Evolutionary conservation across 2,888 invertebrate species (phyloP).

Genomic region (Bembecia ichneumoniformis): DNA sequence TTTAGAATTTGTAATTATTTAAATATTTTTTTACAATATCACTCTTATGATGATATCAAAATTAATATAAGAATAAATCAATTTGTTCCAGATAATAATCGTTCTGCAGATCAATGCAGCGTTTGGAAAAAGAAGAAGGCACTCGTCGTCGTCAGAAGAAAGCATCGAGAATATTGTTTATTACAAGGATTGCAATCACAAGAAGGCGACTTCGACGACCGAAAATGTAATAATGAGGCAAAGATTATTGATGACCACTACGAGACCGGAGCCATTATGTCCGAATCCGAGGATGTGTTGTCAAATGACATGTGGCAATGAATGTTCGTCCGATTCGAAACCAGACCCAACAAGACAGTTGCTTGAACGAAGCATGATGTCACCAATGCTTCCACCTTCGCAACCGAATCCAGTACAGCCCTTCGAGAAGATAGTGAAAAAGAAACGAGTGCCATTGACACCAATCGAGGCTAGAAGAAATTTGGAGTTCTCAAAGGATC

Average conservation of each 20-base stretch:
- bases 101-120: slow-evolving; percentile 25
- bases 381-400: slow-evolving; percentile 9
- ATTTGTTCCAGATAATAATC: slow-evolving; percentile 37
- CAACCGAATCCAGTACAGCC: slow-evolving; percentile 10
- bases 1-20: too few relatives aligned
- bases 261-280: slow-evolving; percentile 5
- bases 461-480: slow-evolving; percentile 31
- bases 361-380: slow-evolving; percentile 17
- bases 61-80: too few relatives aligned
- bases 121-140: slow-evolving; percentile 12
- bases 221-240: background rate
- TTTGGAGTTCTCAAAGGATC: slow-evolving; percentile 41
- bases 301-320: slow-evolving; percentile 45
- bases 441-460: slow-evolving; percentile 21
- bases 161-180: slow-evolving; percentile 58
- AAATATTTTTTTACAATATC: too few relatives aligned
- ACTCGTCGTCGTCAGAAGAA: slow-evolving; percentile 37
- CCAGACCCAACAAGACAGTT: slow-evolving; percentile 5
- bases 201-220: slow-evolving; percentile 7
- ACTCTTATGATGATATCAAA: too few relatives aligned
- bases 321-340: slow-evolving; percentile 17
- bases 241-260: background rate
- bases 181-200: slow-evolving; percentile 48
- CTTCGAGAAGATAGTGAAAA: slow-evolving; percentile 22
- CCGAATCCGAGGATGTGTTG: slow-evolving; percentile 49